Evolutionary conservation across 2,888 invertebrate species (phyloP).

Genomic region (Bedellia somnulentella): DNA sequence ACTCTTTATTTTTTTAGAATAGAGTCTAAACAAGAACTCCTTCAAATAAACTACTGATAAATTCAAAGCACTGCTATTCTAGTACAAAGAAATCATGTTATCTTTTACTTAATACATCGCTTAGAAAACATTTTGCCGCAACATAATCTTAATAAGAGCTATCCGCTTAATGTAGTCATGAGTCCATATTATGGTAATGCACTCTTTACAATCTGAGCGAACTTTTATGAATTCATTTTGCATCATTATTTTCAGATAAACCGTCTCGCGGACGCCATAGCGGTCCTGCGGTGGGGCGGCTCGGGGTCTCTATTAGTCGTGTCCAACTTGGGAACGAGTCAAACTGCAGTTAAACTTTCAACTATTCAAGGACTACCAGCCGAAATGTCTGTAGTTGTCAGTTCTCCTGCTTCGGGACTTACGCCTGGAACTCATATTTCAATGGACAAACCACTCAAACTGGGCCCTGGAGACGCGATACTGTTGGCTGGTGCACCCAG

Average conservation of each 20-base stretch:
- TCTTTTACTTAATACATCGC: no score
- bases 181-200: no score
- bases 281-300: conserved; percentile 39
- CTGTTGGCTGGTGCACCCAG: conserved; percentile 36
- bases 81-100: no score
- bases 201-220: no score
- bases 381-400: conserved; percentile 36
- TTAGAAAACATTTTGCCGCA: no score
- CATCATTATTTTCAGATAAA: conserved; percentile 39
- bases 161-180: no score
- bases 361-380: conserved; percentile 34
- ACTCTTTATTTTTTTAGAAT: no score
- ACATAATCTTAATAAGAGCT: no score
- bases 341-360: conserved; percentile 45
- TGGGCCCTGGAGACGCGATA: conserved; percentile 32
- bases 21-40: no score
- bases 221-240: no score
- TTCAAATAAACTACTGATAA: no score
- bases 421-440: conserved; percentile 26
- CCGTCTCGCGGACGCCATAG: conserved; percentile 50
- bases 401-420: conserved; percentile 30
- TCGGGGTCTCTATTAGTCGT: conserved; percentile 33
- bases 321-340: conserved; percentile 44
- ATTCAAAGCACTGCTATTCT: no score
- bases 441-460: conserved; percentile 26